Evolutionary conservation across 2,113 vertebrate genomes (phyloP).

Genomic region (Tylochromis polylepis): DNA sequence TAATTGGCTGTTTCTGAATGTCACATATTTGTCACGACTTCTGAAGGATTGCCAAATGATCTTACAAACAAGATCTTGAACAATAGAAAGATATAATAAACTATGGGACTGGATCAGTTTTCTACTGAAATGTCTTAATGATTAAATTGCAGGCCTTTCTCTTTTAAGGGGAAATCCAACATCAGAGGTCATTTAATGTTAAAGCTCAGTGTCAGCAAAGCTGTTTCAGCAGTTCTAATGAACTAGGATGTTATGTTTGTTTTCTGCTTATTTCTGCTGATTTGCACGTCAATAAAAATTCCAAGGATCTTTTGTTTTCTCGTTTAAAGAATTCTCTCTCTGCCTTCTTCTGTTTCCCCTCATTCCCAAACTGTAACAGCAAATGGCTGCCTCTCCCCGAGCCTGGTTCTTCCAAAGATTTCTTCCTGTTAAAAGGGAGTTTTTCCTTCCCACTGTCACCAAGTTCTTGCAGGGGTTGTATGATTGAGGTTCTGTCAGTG

Average conservation of each 20-base stretch:
- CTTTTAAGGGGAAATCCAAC: background rate
- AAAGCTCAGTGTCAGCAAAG: background rate
- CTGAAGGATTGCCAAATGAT: background rate
- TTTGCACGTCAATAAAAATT: background rate
- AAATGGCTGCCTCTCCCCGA: background rate
- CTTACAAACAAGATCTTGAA: background rate
- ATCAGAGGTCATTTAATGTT: background rate
- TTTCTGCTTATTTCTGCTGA: background rate
- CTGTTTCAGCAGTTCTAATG: background rate
- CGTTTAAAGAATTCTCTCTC: background rate
- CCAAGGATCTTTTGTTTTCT: background rate
- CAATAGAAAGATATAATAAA: background rate
- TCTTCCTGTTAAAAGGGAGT: background rate
- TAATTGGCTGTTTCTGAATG: background rate
- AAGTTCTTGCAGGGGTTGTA: background rate
- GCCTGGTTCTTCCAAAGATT: background rate
- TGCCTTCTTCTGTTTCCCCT: background rate
- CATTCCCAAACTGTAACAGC: background rate
- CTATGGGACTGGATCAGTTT: background rate
- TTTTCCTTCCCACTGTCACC: background rate
- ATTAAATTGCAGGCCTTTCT: background rate
- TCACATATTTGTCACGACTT: background rate
- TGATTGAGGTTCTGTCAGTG: too few relatives aligned
- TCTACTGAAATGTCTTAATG: background rate
- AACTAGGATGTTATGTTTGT: background rate